phyloP scores from a whole-genome alignment of 1,140 invertebrate genomes.

The Conus betulinus region DNA sequence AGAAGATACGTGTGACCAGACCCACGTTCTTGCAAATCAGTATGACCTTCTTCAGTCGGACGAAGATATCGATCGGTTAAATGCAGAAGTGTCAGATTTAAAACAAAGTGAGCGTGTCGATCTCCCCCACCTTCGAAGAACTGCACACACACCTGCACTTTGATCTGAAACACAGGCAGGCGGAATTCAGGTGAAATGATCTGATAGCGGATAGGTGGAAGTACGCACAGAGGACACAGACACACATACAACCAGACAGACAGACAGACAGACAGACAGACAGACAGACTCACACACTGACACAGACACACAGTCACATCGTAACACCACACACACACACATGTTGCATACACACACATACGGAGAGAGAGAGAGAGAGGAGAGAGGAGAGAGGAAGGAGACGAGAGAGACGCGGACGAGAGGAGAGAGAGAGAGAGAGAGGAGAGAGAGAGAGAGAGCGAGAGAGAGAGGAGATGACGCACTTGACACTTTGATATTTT shows the following conservation, averaged over 20 bases:
- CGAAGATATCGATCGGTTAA: too few species aligned
- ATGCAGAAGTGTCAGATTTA: too few species aligned
- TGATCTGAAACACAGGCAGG: slow-evolving; percentile 54
- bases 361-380: not conserved
- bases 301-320: not conserved
- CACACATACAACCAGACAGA: not conserved
- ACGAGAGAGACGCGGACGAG: too few species aligned
- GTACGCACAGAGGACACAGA: not conserved
- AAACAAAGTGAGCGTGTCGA: slow-evolving; percentile 73
- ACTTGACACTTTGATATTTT: not conserved
- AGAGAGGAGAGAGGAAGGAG: too few species aligned
- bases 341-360: not conserved
- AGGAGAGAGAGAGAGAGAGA: not conserved
- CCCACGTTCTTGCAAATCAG: too few species aligned
- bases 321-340: not conserved
- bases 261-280: not conserved
- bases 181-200: not conserved
- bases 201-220: not conserved
- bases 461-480: slow-evolving; percentile 11
- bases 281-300: not conserved
- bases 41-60: too few species aligned
- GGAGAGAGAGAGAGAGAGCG: slow-evolving; percentile 22
- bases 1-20: too few species aligned
- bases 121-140: slow-evolving; percentile 74
- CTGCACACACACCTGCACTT: slow-evolving; percentile 71